These are phyloP conservation scores for Stercorarius parasiticus DNA, from an alignment of 2,113 vertebrate species.

Conservation along the genomic window DNA sequence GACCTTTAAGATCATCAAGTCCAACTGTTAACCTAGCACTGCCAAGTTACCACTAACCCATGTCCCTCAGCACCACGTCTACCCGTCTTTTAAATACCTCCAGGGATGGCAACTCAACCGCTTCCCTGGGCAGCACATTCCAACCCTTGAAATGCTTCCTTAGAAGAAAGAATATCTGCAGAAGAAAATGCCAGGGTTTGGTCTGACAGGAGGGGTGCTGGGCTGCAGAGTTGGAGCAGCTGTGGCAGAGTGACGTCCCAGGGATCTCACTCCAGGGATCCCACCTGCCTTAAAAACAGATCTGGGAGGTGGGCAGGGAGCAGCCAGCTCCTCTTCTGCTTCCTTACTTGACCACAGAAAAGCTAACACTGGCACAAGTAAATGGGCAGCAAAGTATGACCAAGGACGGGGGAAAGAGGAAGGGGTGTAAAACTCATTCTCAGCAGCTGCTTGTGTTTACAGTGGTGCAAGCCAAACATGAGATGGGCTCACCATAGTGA, in stretches of 20 bases:
- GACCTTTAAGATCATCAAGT: neutral
- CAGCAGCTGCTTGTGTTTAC: neutral
- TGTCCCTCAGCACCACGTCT: neutral
- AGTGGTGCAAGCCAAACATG: rapidly evolving
- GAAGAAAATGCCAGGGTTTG: neutral
- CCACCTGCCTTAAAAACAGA: rapidly evolving
- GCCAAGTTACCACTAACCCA: neutral
- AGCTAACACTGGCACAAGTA: neutral
- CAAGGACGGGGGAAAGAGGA: neutral
- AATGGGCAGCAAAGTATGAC: neutral
- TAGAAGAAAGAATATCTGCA: neutral
- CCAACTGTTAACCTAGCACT: neutral
- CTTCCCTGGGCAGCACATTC: neutral
- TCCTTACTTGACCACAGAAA: neutral
- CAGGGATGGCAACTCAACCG: neutral
- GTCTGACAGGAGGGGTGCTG: neutral
- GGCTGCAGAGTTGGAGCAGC: neutral
- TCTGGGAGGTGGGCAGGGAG: neutral
- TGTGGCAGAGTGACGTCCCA: neutral
- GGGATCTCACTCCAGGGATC: neutral
- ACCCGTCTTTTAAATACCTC: neutral
- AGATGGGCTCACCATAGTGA: neutral
- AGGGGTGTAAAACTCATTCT: neutral
- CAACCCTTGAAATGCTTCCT: neutral
- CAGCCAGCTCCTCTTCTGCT: neutral